These are phyloP conservation scores for Thalassarche chlororhynchos DNA, from an alignment of 2,113 vertebrate species.

Conservation along the genomic window DNA sequence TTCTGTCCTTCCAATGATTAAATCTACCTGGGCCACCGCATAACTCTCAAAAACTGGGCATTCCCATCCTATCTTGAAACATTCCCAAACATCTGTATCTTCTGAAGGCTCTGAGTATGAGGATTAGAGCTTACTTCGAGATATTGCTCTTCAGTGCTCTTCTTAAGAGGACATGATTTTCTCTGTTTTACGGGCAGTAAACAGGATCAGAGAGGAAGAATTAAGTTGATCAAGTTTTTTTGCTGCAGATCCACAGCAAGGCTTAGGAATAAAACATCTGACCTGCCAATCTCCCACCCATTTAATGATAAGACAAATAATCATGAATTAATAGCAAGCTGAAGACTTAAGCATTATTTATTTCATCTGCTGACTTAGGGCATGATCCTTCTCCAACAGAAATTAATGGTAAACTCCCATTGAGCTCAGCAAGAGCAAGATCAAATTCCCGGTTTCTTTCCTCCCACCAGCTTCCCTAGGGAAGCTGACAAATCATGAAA, in stretches of 20 bases:
- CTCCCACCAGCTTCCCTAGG: neutral
- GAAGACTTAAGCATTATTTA: neutral
- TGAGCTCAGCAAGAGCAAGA: neutral
- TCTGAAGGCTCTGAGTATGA: neutral
- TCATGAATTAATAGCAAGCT: neutral
- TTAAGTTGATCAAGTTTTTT: neutral
- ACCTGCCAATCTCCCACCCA: neutral
- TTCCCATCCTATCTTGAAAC: neutral
- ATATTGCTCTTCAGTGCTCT: neutral
- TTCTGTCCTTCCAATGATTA: neutral
- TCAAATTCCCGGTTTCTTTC: neutral
- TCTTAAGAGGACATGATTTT: neutral
- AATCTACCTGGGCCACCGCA: neutral
- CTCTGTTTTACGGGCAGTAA: neutral
- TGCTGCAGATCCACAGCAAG: neutral
- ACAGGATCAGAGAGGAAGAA: neutral
- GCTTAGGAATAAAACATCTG: neutral
- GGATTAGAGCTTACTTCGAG: neutral
- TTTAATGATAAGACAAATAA: neutral
- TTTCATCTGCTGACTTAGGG: neutral
- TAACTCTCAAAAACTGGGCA: neutral
- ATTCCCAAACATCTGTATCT: neutral
- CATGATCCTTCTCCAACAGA: neutral
- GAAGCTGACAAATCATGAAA: neutral
- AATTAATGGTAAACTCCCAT: neutral